Conservation (phyloP, 2,113 vertebrate species). For the Campylomormyrus tamandua region DNA sequence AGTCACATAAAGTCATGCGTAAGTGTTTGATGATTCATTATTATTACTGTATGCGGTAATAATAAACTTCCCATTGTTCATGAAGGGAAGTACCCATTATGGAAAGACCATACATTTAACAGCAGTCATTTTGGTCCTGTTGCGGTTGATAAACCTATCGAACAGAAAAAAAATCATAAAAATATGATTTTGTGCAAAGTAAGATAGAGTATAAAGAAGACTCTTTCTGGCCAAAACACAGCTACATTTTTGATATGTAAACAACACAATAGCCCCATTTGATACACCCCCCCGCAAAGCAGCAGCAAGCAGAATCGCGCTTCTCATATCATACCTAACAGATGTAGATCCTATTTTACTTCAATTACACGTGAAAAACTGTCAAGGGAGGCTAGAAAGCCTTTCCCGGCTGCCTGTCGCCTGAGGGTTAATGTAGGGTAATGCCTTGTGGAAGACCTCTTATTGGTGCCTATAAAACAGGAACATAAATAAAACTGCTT, state of each 20-base stretch:
- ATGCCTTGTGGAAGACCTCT: background rate
- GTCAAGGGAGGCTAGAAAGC: background rate
- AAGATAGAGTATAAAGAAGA: background rate
- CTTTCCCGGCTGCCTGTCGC: background rate
- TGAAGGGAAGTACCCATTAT: background rate
- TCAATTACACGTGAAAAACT: background rate
- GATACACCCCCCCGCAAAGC: background rate
- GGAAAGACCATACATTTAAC: background rate
- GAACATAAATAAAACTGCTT: background rate
- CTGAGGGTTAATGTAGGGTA: background rate
- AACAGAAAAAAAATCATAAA: background rate
- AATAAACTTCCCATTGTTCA: background rate
- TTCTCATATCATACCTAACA: background rate
- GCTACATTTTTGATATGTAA: background rate
- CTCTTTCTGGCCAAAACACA: background rate
- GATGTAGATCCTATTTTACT: background rate
- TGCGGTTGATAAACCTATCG: background rate
- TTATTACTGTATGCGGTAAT: background rate
- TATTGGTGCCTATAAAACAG: background rate
- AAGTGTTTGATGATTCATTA: background rate
- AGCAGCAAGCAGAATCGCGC: background rate
- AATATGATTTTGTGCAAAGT: background rate
- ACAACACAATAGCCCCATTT: background rate
- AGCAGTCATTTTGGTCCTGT: background rate
- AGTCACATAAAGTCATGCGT: background rate